phyloP scores from a whole-genome alignment of 2,113 vertebrate genomes.

The Coptodon bakossiorum region DNA sequence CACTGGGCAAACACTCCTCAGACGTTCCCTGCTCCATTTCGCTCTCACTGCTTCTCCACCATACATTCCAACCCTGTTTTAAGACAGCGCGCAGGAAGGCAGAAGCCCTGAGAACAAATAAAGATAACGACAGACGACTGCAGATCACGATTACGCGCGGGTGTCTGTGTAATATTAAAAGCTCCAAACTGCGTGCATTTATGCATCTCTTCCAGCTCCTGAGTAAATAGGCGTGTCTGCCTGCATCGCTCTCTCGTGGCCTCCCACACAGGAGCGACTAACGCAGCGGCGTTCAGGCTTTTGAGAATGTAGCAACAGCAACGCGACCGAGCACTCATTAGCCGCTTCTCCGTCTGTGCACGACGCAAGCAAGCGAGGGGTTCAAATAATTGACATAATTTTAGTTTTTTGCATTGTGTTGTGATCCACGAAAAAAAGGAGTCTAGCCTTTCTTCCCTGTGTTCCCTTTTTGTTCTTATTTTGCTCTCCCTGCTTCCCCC shows the following conservation, averaged over 20 bases:
- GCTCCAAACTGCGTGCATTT: background rate
- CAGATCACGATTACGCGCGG: background rate
- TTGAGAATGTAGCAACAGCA: constrained; percentile 24
- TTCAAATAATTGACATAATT: constrained; percentile 84
- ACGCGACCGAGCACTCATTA: constrained; percentile 35
- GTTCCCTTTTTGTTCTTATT: constrained; percentile 40
- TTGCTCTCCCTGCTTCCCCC: constrained; percentile 63
- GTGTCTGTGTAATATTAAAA: background rate
- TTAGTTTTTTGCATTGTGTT: constrained; percentile 74
- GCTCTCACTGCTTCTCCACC: constrained; percentile 20
- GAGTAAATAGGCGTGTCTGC: constrained; percentile 23
- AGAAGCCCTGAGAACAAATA: constrained; percentile 53
- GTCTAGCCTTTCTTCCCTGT: constrained; percentile 67
- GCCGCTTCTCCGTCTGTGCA: background rate
- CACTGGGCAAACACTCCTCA: constrained; percentile 82
- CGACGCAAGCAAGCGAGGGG: constrained; percentile 49
- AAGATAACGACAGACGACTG: constrained; percentile 4
- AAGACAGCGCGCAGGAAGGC: constrained; percentile 57
- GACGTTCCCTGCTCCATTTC: constrained; percentile 62
- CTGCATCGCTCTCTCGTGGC: background rate
- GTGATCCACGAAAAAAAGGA: constrained; percentile 81
- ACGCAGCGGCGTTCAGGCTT: constrained; percentile 5
- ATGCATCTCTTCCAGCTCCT: background rate
- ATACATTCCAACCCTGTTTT: constrained; percentile 45
- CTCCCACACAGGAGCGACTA: constrained; percentile 6